A percentile compares a stretch with the other conserved stretches of the same genome.
Conservation (phyloP, 1,140 invertebrate genomes). For the Cotesia vestalis region DNA sequence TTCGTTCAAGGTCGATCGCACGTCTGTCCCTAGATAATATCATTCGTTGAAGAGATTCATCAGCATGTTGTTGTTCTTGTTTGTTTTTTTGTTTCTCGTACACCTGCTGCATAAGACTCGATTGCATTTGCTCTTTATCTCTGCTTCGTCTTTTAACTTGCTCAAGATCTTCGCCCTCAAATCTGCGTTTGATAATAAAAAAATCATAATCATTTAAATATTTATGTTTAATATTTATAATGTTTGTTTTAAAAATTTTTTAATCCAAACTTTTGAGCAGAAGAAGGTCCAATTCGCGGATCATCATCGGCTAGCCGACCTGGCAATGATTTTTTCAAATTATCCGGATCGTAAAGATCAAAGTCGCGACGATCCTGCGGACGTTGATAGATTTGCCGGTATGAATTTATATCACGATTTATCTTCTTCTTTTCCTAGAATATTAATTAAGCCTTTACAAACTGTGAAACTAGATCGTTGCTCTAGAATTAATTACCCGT, state of each 20-base stretch:
- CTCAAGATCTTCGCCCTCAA: constrained; percentile 82
- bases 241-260: constrained; percentile 19
- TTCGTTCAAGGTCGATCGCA: constrained; percentile 69
- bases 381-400: constrained; percentile 77
- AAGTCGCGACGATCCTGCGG: constrained; percentile 80
- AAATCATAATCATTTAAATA: not conserved
- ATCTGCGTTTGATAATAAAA: constrained; percentile 65
- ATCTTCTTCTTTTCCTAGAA: constrained; percentile 73
- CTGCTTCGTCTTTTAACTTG: constrained; percentile 70
- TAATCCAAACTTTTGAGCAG: constrained; percentile 73
- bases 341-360: constrained; percentile 85
- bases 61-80: constrained; percentile 70
- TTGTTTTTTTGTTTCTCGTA: constrained; percentile 73
- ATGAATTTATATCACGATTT: constrained; percentile 77
- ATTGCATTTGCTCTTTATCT: constrained; percentile 78
- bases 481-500: constrained; percentile 41
- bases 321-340: constrained; percentile 77
- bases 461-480: constrained; percentile 16
- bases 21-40: constrained; percentile 72
- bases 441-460: constrained; percentile 25
- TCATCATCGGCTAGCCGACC: constrained; percentile 76
- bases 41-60: constrained; percentile 72
- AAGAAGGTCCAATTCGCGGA: constrained; percentile 73
- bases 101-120: constrained; percentile 82
- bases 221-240: no score